These are phyloP conservation scores for Halcyon leucocephala DNA, from an alignment of 2,797 vertebrate species.

Conservation along the genomic window DNA sequence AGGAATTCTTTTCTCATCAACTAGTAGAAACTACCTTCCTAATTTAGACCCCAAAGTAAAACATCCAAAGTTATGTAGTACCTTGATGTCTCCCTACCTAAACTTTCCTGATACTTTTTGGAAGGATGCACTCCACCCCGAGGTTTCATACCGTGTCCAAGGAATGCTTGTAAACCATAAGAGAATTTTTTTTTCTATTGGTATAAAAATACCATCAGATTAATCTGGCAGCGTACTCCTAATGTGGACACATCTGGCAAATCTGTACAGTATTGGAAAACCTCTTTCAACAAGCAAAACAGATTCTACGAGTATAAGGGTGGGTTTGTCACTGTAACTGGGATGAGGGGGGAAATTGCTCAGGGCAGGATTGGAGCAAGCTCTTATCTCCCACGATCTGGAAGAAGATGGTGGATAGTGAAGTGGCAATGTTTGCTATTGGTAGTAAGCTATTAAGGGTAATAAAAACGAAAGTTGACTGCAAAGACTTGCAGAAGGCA, in stretches of 20 bases:
- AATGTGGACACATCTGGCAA: background rate
- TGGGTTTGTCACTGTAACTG: background rate
- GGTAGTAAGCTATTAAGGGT: background rate
- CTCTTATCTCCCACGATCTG: background rate
- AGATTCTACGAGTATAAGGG: background rate
- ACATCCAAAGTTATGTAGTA: background rate
- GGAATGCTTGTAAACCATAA: background rate
- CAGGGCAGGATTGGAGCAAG: background rate
- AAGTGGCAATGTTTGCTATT: slow-evolving; percentile 4
- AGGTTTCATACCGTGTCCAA: background rate
- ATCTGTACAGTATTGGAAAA: background rate
- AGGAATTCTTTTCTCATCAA: background rate
- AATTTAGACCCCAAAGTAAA: background rate
- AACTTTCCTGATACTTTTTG: background rate
- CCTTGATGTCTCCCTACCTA: background rate
- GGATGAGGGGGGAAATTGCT: background rate
- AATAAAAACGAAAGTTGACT: slow-evolving; percentile 25
- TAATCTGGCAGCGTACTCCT: background rate
- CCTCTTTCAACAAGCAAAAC: background rate
- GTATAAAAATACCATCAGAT: background rate
- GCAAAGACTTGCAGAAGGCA: background rate
- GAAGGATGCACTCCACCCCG: background rate
- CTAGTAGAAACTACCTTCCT: background rate
- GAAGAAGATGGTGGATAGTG: background rate
- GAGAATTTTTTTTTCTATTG: background rate